phyloP scores from a whole-genome alignment of 2,888 invertebrate genomes.

The Drosophila percnosoma region DNA sequence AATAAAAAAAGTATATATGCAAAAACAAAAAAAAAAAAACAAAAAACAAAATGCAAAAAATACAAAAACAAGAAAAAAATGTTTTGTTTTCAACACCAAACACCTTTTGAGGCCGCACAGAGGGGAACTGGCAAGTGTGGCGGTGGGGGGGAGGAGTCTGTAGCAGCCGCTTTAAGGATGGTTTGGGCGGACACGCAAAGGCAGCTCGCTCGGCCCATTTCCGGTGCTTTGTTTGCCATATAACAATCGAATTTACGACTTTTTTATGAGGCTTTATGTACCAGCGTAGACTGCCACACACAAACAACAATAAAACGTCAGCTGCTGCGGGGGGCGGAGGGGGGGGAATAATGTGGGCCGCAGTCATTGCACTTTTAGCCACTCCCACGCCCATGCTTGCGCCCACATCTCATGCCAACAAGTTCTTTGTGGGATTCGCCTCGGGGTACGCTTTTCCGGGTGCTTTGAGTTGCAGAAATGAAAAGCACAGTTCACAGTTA shows the following conservation, averaged over 20 bases:
- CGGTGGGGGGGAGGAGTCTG: background rate
- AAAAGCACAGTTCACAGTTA: slow-evolving; percentile 65
- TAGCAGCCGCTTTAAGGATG: background rate
- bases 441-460: slow-evolving; percentile 70
- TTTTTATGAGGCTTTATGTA: slow-evolving; percentile 75
- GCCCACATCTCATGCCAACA: slow-evolving; percentile 30
- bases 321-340: slow-evolving; percentile 17
- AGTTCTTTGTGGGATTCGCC: slow-evolving; percentile 65
- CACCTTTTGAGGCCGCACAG: slow-evolving; percentile 65
- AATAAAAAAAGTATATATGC: slow-evolving; percentile 52
- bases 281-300: slow-evolving; percentile 41
- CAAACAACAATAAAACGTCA: slow-evolving; percentile 71
- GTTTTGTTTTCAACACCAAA: slow-evolving; percentile 76
- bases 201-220: slow-evolving; percentile 62
- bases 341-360: slow-evolving; percentile 26
- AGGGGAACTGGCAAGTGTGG: background rate
- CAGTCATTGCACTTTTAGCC: slow-evolving; percentile 73
- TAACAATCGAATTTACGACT: slow-evolving; percentile 78
- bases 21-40: slow-evolving; percentile 34
- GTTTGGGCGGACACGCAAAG: slow-evolving; percentile 9
- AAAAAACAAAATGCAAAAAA: slow-evolving; percentile 23
- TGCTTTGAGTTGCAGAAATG: slow-evolving; percentile 60
- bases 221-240: slow-evolving; percentile 73
- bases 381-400: slow-evolving; percentile 28
- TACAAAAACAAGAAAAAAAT: slow-evolving; percentile 33